phyloP scores from a whole-genome alignment of 2,888 invertebrate species.

The Drosophila anomalipes region DNA sequence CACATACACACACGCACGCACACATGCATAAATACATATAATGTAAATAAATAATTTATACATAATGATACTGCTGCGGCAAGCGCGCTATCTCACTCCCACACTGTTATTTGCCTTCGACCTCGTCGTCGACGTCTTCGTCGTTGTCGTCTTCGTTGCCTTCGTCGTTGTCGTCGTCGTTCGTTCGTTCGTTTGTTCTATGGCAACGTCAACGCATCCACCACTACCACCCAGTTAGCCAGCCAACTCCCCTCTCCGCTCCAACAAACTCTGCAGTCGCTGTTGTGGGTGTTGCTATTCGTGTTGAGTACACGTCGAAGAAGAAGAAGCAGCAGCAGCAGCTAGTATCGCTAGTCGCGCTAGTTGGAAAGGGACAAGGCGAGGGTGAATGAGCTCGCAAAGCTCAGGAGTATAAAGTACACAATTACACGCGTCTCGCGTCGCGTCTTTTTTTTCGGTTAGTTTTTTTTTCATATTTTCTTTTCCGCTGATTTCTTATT shows the following conservation, averaged over 20 bases:
- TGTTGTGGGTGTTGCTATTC: conserved; percentile 64
- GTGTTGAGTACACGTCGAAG: not conserved
- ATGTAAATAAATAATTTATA: conserved; percentile 81
- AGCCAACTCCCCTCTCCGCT: not conserved
- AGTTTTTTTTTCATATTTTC: conserved; percentile 42
- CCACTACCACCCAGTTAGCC: conserved; percentile 14
- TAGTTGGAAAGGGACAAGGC: conserved; percentile 54
- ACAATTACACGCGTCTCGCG: conserved; percentile 63
- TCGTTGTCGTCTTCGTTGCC: not conserved
- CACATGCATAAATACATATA: conserved; percentile 49
- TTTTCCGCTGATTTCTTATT: conserved; percentile 46
- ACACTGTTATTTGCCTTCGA: conserved; percentile 30
- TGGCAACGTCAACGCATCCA: conserved; percentile 49
- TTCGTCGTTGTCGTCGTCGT: conserved; percentile 1
- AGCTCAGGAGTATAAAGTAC: conserved; percentile 59
- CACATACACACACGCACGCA: conserved; percentile 19
- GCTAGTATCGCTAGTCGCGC: conserved; percentile 8
- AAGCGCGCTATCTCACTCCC: conserved; percentile 36
- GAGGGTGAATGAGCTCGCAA: conserved; percentile 44
- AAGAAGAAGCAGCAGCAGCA: conserved; percentile 2
- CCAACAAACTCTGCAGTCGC: conserved; percentile 11
- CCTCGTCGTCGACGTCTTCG: conserved; percentile 1
- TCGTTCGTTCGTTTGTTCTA: conserved; percentile 28
- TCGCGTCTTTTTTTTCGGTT: conserved; percentile 37
- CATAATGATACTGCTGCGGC: conserved; percentile 64